Conservation (phyloP, 2,113 vertebrate genomes). For the Lipophrys pholis region DNA sequence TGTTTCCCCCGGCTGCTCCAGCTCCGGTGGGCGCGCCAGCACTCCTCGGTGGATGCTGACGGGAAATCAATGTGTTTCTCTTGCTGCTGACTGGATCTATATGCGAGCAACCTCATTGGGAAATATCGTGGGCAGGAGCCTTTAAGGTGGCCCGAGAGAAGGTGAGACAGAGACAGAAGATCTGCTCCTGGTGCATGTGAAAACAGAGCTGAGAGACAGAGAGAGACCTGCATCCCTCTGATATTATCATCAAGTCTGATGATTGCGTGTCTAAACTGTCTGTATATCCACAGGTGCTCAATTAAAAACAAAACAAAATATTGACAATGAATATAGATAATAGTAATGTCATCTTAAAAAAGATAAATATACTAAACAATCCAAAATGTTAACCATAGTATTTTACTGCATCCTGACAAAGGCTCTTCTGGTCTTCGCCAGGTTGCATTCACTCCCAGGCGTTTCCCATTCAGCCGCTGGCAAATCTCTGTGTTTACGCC, state of each 20-base stretch:
- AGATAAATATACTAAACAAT: no score
- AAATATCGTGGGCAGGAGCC: slow-evolving; percentile 68
- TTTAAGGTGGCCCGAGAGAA: slow-evolving; percentile 43
- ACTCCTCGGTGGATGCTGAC: slow-evolving; percentile 67
- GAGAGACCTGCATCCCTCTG: not conserved
- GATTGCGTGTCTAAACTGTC: not conserved
- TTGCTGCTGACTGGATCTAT: slow-evolving; percentile 80
- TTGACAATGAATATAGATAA: no score
- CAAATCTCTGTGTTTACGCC: slow-evolving; percentile 71
- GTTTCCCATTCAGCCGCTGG: slow-evolving; percentile 65
- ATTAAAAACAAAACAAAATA: no score
- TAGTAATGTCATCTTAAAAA: no score
- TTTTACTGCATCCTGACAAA: no score
- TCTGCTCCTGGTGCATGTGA: slow-evolving; percentile 3
- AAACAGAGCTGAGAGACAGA: slow-evolving; percentile 20
- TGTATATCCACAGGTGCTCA: not conserved
- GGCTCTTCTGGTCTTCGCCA: slow-evolving; percentile 36
- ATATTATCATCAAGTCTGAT: slow-evolving; percentile 19
- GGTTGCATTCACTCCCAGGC: slow-evolving; percentile 56
- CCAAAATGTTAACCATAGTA: no score
- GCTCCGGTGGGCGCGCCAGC: slow-evolving; percentile 58
- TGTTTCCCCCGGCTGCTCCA: slow-evolving; percentile 62
- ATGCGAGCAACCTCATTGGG: slow-evolving; percentile 71
- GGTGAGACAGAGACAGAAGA: slow-evolving; percentile 7
- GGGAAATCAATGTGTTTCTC: slow-evolving; percentile 81